Percentiles rank a stretch among this genome's conserved stretches.
These are phyloP conservation scores for Synodontis membranacea DNA, from an alignment of 2,113 vertebrate species.

Conservation along the genomic window DNA sequence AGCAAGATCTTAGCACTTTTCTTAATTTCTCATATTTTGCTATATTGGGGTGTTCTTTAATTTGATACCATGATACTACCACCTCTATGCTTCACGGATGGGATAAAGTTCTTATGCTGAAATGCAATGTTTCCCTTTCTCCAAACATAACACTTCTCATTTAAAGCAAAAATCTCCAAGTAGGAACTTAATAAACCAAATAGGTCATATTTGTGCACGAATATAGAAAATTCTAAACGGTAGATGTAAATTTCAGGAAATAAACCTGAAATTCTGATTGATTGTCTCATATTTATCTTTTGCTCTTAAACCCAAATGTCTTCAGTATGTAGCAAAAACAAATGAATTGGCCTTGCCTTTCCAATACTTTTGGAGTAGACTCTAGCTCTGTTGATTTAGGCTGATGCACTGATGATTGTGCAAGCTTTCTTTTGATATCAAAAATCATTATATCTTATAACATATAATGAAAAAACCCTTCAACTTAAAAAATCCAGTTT, in stretches of 20 bases:
- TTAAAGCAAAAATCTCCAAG: no score
- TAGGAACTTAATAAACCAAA: no score
- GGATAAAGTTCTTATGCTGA: no score
- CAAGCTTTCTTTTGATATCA: background rate
- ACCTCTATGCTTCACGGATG: no score
- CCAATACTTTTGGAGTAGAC: background rate
- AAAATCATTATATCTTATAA: background rate
- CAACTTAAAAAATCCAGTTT: background rate
- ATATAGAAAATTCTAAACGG: no score
- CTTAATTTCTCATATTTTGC: background rate
- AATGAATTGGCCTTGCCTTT: background rate
- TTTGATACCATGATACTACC: no score
- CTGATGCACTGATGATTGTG: background rate
- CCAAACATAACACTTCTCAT: no score
- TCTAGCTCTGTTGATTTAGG: background rate
- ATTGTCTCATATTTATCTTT: background rate
- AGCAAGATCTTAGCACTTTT: background rate
- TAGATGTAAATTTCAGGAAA: background rate
- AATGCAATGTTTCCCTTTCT: no score
- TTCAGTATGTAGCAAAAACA: background rate
- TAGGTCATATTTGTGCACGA: no score
- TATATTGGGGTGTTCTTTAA: background rate
- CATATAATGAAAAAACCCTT: no score
- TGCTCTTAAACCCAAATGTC: background rate
- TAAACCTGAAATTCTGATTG: background rate